Evolutionary conservation across 2,797 vertebrate genomes (phyloP).

Genomic region (Phoxinus dragarum): DNA sequence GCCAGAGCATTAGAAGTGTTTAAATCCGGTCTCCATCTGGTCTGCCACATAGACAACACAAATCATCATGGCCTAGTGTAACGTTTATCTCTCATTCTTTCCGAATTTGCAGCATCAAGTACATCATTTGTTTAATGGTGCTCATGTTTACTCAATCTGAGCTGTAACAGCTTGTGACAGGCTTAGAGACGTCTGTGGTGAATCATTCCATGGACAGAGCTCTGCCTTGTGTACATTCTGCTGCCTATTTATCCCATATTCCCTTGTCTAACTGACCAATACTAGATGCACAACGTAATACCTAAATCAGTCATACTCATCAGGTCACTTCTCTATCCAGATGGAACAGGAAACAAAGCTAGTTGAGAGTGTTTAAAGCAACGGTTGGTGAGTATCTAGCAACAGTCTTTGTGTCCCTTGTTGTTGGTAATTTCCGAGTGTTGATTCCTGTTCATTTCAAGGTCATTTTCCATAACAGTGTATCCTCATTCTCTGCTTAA

Average conservation of each 20-base stretch:
- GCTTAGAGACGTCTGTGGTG: slow-evolving; percentile 29
- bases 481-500: slow-evolving; percentile 9
- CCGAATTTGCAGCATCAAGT: slow-evolving; percentile 31
- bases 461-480: slow-evolving; percentile 23
- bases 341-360: slow-evolving; percentile 34
- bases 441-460: slow-evolving; percentile 26
- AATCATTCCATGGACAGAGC: slow-evolving; percentile 14
- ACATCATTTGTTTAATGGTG: slow-evolving; percentile 35
- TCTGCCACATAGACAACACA: slow-evolving; percentile 33
- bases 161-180: slow-evolving; percentile 38
- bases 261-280: slow-evolving; percentile 23
- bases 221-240: slow-evolving; percentile 22
- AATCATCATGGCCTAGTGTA: slow-evolving; percentile 29
- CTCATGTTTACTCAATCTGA: slow-evolving; percentile 33
- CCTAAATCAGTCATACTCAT: slow-evolving; percentile 21
- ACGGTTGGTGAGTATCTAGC: slow-evolving; percentile 36
- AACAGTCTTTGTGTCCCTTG: slow-evolving; percentile 32
- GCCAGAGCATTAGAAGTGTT: slow-evolving; percentile 38
- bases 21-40: slow-evolving; percentile 49
- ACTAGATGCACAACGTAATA: neutral
- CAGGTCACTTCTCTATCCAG: slow-evolving; percentile 16
- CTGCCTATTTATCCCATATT: slow-evolving; percentile 16
- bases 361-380: slow-evolving; percentile 25
- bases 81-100: slow-evolving; percentile 42
- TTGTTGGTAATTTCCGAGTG: slow-evolving; percentile 39